Conservation (phyloP, 2,888 invertebrate species). For the Sminthurinus aureus region DNA sequence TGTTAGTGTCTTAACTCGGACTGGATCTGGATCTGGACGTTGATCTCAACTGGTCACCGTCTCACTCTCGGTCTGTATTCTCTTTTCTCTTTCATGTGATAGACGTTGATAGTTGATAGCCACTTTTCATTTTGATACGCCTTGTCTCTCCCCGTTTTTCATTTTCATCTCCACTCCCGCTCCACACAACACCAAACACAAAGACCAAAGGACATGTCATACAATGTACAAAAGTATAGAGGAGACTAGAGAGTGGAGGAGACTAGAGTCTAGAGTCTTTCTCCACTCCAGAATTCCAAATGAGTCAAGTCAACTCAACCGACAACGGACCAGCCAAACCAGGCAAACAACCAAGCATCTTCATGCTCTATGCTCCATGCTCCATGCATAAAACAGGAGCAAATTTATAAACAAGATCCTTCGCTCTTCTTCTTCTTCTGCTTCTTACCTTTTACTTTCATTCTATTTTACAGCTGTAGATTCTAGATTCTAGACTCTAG, state of each 20-base stretch:
- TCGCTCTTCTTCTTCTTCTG: background rate
- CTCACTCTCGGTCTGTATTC: background rate
- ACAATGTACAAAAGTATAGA: no score
- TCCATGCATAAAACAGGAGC: background rate
- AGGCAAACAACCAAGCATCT: no score
- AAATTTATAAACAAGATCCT: conserved; percentile 12
- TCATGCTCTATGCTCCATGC: background rate
- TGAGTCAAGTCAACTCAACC: background rate
- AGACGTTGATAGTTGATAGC: conserved; percentile 11
- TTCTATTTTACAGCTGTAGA: no score
- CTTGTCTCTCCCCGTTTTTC: conserved; percentile 16
- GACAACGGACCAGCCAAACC: background rate
- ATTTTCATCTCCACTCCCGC: conserved; percentile 2
- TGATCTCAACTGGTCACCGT: no score
- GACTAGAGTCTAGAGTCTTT: background rate
- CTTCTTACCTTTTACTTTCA: background rate
- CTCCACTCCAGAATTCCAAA: conserved; percentile 11
- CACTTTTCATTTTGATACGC: conserved; percentile 19
- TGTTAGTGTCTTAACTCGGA: background rate
- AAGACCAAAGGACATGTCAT: no score
- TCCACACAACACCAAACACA: no score
- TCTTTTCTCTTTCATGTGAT: background rate
- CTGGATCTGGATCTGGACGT: background rate
- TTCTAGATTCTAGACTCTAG: no score
- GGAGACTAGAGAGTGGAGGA: no score